Evolutionary conservation across 2,888 invertebrate species (phyloP), one percentile per base, ranked within the genome.

Genomic region (Pollenia amentaria): DNA sequence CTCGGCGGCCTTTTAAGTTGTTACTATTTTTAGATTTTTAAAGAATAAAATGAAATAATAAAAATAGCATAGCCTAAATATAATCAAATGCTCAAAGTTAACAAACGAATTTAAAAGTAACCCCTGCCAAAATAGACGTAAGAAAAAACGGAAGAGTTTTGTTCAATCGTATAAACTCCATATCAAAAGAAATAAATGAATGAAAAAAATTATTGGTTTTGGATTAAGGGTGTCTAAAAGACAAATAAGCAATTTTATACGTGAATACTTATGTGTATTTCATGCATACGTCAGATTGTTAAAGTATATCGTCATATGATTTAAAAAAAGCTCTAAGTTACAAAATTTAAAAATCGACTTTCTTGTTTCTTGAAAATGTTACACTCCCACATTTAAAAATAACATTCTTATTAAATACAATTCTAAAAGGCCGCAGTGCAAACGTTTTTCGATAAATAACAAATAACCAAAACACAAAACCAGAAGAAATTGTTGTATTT

Each of bases 181-280:
- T 57, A 78, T 60, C 48, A 69, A 60, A 29, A 14, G 60, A 14
- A 16, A 42, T 18, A 29, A 62, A 62, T 48, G n/a, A 18, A 40
- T 16, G 29, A 4, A 14, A n/a, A 8, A 38, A 70, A 18, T n/a
- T 2, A 0, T 16, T 12, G n/a, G 10, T 46, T 46, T 48, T 38
- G 16, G 16, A 1, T 69, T 21, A 3, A 16, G 38, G 21, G 53
- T 48, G 48, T 38, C 18, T 42, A 55, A 78, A 73, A 42, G 65
- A 84, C 48, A 78, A 84, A 67, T 60, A 60, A 73, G 48, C 65
- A 78, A 78, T 78, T 84, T 78, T 73, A 78, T 79, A 70, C 75
- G 76, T 82, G 69, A 64, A 76, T 53, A 76, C 38, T 18, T 38
- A 67, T 62, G 75, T 11, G 11, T 46, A n/a, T 57, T 18, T 14